Evolutionary conservation across 1,140 invertebrate species (phyloP).

Genomic region (Heterodera schachtii): DNA sequence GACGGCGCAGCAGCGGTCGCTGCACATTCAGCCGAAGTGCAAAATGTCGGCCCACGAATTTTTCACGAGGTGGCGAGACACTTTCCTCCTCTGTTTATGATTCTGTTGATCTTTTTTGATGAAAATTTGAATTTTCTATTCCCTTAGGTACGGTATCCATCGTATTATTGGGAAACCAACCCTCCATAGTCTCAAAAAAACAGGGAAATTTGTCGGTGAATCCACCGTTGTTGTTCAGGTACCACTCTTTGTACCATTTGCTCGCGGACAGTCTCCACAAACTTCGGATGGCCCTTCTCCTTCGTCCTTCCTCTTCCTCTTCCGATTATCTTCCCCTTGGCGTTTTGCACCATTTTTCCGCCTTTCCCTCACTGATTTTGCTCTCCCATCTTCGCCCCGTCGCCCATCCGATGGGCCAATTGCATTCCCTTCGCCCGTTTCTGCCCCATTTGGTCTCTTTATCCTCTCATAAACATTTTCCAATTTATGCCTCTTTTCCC

Average conservation of each 20-base stretch:
- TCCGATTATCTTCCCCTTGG: not conserved
- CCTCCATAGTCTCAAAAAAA: not conserved
- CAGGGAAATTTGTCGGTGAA: too few relatives aligned
- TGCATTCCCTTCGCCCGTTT: constrained; percentile 22
- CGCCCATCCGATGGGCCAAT: not conserved
- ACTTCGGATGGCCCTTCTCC: not conserved
- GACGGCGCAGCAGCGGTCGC: constrained; percentile 33
- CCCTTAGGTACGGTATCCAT: too few relatives aligned
- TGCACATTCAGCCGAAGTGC: constrained; percentile 42
- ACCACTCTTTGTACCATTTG: constrained; percentile 27
- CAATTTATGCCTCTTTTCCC: not conserved
- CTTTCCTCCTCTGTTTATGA: not conserved
- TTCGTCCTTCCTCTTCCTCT: not conserved
- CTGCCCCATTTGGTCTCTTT: constrained; percentile 18
- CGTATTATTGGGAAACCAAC: too few relatives aligned
- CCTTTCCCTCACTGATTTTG: constrained; percentile 49
- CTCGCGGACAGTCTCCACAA: constrained; percentile 22
- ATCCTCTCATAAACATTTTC: constrained; percentile 2
- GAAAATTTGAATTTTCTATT: too few relatives aligned
- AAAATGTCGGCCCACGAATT: constrained; percentile 51
- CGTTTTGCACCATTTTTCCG: constrained; percentile 34
- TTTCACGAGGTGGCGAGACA: constrained; percentile 42
- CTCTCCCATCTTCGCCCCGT: constrained; percentile 49
- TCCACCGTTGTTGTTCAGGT: constrained; percentile 34
- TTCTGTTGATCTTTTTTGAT: too few relatives aligned